phyloP scores from a whole-genome alignment of 2,797 vertebrate species.

The Enteromius afrohamiltoni region DNA sequence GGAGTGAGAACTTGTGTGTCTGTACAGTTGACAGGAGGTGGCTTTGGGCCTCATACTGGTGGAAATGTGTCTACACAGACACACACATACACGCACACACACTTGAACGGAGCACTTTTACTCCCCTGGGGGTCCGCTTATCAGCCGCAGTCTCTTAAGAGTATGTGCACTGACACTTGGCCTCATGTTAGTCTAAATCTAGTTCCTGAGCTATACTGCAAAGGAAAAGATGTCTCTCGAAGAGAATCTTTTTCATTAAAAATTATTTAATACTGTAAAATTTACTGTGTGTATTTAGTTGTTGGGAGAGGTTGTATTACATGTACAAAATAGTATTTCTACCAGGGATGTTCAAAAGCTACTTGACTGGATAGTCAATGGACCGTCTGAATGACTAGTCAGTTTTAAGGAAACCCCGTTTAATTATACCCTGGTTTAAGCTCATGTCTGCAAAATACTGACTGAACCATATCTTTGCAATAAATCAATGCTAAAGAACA shows the following conservation, averaged over 20 bases:
- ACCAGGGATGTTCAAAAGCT: not conserved
- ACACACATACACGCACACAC: slow-evolving; percentile 31
- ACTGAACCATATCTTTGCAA: not conserved
- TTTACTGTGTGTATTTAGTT: not conserved
- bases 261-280: not conserved
- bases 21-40: slow-evolving; percentile 62
- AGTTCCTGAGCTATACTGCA: not conserved
- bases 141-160: slow-evolving; percentile 52
- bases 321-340: not conserved
- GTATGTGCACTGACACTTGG: slow-evolving; percentile 53
- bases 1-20: slow-evolving; percentile 59
- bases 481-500: not conserved
- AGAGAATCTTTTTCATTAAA: not conserved
- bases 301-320: not conserved
- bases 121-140: slow-evolving; percentile 53
- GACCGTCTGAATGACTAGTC: not conserved
- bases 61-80: slow-evolving; percentile 54
- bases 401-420: not conserved
- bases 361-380: not conserved
- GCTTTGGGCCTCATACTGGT: slow-evolving; percentile 57
- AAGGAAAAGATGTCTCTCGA: not conserved
- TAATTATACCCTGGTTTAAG: not conserved
- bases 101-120: slow-evolving; percentile 49
- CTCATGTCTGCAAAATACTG: not conserved
- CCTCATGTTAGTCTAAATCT: slow-evolving; percentile 44